Base-by-base conservation (phyloP, 2,888 invertebrate species). In the Aphodius sticticus region DNA sequence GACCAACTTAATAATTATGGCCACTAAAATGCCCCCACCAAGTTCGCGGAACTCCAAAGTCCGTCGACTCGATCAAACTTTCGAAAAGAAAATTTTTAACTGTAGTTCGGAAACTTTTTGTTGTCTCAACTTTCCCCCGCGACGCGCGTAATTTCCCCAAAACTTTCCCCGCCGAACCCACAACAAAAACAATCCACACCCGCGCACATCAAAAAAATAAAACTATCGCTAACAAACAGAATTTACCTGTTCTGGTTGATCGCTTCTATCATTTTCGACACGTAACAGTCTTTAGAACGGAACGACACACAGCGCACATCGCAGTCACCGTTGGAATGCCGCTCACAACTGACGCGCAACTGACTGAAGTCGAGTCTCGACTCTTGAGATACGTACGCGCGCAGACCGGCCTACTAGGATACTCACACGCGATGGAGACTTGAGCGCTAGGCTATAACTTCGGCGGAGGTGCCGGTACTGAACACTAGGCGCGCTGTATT, bases 401-500 rank as follows among this genome's bases (percentile, higher is more conserved):
- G 12, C 53, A 53, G 12, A 53, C 53, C 12, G 26, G 26, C 26
- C 26, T 26, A 26, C 26, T 26, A 26, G 26, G 53, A 53, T 53
- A 53, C 53, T 53, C 53, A 53, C 53, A 53, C 53, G 53, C 53
- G 53, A 9, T 53, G 53, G 53, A 53, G 7, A 35, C 16, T 72
- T 72, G 35, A 72, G 36, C 72, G 74, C n/a, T n/a, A 74, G n/a
- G 74, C 69, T 70, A 9, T 35, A 35, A 26, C 76, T 15, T n/a
- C 6, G 74, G 35, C 35, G 74, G 74, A 35, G 74, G 74, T 36
- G 15, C 35, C 74, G 37, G 37, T 35, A 74, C 74, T 74, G 37
- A 35, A 74, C 74, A n/a, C n/a, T 86, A 86, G 78, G 79, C 87
- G 86, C 86, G 87, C 86, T 81, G 81, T 83, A 85, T 85, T 88